Percentiles rank a stretch among this genome's conserved stretches.
Evolutionary conservation across 2,888 invertebrate species (phyloP).

Genomic region (Anarsia innoxiella): DNA sequence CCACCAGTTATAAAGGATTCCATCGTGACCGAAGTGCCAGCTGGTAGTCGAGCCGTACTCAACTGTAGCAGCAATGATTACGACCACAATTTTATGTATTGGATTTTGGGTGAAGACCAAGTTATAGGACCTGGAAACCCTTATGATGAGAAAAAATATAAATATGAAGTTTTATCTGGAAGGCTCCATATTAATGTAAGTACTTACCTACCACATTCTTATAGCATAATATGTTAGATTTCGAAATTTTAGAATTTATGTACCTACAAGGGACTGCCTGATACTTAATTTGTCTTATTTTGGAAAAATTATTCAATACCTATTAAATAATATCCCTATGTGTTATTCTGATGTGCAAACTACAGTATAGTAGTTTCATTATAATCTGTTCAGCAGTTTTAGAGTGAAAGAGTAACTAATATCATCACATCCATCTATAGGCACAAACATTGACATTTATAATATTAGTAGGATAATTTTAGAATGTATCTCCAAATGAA

Average conservation of each 20-base stretch:
- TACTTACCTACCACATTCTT: constrained; percentile 20
- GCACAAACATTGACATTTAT: too few relatives aligned
- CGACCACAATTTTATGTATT: constrained; percentile 79
- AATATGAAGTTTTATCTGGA: constrained; percentile 81
- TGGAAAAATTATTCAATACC: too few relatives aligned
- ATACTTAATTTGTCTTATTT: too few relatives aligned
- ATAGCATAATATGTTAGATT: background rate
- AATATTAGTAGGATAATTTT: constrained; percentile 23
- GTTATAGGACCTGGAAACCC: constrained; percentile 79
- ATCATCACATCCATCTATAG: too few relatives aligned
- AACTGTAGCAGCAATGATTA: constrained; percentile 79
- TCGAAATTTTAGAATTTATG: constrained; percentile 40
- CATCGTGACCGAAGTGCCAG: constrained; percentile 67
- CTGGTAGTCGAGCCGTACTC: constrained; percentile 75
- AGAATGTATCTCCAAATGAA: constrained; percentile 77
- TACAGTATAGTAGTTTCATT: too few relatives aligned
- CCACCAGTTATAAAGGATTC: background rate
- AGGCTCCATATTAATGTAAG: constrained; percentile 79
- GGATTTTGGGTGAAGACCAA: constrained; percentile 75
- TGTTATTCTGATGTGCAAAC: too few relatives aligned
- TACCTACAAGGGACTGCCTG: too few relatives aligned
- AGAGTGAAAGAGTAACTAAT: too few relatives aligned
- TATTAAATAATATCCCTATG: too few relatives aligned
- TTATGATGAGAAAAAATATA: constrained; percentile 77
- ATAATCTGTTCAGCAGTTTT: too few relatives aligned